Conservation (phyloP, 1,140 invertebrate species). For the Heliconius melpomene region DNA sequence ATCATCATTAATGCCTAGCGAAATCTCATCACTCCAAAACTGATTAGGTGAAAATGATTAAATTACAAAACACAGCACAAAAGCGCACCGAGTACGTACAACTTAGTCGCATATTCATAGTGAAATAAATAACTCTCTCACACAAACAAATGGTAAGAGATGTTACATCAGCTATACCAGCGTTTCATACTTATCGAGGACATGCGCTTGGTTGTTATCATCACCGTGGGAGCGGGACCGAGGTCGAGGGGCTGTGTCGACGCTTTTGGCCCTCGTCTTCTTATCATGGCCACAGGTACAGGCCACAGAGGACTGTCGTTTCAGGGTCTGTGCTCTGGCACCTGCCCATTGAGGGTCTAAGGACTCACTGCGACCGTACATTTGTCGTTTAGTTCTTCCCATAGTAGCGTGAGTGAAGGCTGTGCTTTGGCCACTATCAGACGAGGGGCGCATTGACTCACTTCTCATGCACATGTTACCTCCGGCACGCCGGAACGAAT, state of each 20-base stretch:
- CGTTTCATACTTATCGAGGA: conserved; percentile 80
- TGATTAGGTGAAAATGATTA: conserved; percentile 42
- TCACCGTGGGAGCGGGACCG: conserved; percentile 72
- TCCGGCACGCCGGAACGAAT: conserved; percentile 70
- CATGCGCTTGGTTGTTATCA: conserved; percentile 63
- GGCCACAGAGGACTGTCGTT: conserved; percentile 71
- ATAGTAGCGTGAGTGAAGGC: conserved; percentile 64
- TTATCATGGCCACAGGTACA: conserved; percentile 76
- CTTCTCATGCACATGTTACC: conserved; percentile 63
- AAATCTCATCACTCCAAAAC: conserved; percentile 41
- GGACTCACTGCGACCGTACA: conserved; percentile 70
- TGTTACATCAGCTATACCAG: conserved; percentile 63
- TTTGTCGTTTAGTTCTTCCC: conserved; percentile 61
- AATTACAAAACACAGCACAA: conserved; percentile 30
- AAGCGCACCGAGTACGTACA: background rate
- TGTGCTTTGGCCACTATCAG: conserved; percentile 59
- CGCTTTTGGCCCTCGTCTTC: conserved; percentile 59
- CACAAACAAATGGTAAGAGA: conserved; percentile 42
- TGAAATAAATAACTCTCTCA: no score
- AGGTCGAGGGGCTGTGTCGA: conserved; percentile 48
- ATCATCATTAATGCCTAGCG: conserved; percentile 58
- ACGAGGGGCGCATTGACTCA: conserved; percentile 63
- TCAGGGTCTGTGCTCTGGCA: conserved; percentile 64
- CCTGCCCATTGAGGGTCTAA: conserved; percentile 68
- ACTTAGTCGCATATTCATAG: conserved; percentile 35